These are phyloP conservation scores for Bungarus multicinctus DNA, from an alignment of 2,113 vertebrate genomes.

Conservation along the genomic window DNA sequence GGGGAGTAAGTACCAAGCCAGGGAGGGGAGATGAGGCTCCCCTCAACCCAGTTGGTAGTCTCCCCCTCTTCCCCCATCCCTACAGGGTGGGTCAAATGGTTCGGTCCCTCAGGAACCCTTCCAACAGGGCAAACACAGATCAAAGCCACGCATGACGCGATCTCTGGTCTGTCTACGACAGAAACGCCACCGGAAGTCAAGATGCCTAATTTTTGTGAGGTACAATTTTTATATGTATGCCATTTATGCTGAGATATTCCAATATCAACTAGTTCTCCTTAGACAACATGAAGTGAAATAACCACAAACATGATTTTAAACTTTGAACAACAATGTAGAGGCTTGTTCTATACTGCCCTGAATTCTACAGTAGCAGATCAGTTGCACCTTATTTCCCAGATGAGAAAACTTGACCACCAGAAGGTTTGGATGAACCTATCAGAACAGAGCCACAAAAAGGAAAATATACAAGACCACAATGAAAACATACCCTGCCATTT, in stretches of 20 bases:
- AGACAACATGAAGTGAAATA: background rate
- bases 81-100: no score
- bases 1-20: no score
- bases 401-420: background rate
- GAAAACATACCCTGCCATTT: slow-evolving; percentile 74
- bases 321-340: background rate
- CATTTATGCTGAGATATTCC: background rate
- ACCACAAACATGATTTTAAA: background rate
- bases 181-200: background rate
- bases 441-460: background rate
- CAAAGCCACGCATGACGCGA: no score
- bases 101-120: no score
- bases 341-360: background rate
- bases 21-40: no score
- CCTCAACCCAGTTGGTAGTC: no score
- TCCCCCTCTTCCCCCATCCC: no score
- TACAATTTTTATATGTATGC: background rate
- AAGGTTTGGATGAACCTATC: background rate
- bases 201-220: background rate
- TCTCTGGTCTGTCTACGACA: no score
- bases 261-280: no score
- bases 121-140: no score
- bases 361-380: background rate
- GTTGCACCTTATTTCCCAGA: background rate
- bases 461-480: background rate